phyloP scores from a whole-genome alignment of 2,113 vertebrate genomes.

The Hipposideros armiger region DNA sequence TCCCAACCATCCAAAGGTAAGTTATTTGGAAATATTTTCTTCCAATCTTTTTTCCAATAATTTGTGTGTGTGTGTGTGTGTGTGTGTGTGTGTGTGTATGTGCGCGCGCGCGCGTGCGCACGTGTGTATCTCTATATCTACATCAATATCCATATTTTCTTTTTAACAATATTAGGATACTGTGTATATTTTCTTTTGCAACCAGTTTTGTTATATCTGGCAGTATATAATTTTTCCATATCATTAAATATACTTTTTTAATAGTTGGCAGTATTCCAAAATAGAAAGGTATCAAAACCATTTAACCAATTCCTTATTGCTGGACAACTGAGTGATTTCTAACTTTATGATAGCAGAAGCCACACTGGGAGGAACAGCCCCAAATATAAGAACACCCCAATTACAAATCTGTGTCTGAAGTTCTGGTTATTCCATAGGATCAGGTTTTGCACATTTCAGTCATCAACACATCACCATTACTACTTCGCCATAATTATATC shows the following conservation, averaged over 20 bases:
- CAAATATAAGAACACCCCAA: not conserved
- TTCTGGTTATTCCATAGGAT: not conserved
- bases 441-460: not conserved
- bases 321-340: not conserved
- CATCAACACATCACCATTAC: not conserved
- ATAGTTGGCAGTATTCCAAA: not conserved
- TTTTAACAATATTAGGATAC: not conserved
- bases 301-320: not conserved
- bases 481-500: not conserved
- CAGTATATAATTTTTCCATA: not conserved
- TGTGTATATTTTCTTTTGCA: constrained; percentile 32
- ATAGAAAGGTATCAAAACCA: not conserved
- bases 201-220: constrained; percentile 13
- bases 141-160: not conserved
- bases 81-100: not conserved
- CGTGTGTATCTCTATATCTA: not conserved
- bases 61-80: not conserved
- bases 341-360: not conserved
- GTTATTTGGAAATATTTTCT: constrained; percentile 42
- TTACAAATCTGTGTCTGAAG: not conserved
- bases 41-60: not conserved
- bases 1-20: not conserved
- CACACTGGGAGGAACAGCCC: not conserved
- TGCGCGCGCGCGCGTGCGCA: too few species aligned
- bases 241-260: constrained; percentile 49